phyloP scores from a whole-genome alignment of 2,888 invertebrate species.

The Drosophila seclusa region DNA sequence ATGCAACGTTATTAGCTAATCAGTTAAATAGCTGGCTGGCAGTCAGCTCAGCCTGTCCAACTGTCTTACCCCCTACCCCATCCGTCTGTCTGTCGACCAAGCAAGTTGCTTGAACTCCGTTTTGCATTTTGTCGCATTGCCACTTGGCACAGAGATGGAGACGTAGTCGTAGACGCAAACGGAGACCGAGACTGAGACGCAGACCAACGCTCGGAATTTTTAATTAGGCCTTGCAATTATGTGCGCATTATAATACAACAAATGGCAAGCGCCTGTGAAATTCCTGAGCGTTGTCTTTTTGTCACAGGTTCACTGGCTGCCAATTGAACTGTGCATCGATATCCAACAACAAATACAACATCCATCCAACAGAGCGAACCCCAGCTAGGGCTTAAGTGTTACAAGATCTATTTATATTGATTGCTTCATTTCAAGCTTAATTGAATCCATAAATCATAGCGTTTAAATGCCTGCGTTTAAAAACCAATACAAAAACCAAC shows the following conservation, averaged over 20 bases:
- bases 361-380: not conserved
- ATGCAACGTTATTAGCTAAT: constrained; percentile 68
- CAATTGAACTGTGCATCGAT: constrained; percentile 35
- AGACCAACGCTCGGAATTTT: constrained; percentile 70
- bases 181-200: constrained; percentile 7
- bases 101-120: constrained; percentile 66
- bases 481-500: constrained; percentile 51
- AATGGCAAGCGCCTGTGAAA: constrained; percentile 61
- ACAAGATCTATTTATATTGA: constrained; percentile 57
- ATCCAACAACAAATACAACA: constrained; percentile 6
- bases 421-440: constrained; percentile 68
- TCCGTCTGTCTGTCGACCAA: constrained; percentile 10
- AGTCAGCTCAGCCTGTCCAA: constrained; percentile 32
- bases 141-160: constrained; percentile 57
- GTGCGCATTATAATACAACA: constrained; percentile 71
- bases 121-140: constrained; percentile 23
- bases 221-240: constrained; percentile 73
- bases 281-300: constrained; percentile 57
- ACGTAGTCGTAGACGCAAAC: constrained; percentile 12
- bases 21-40: constrained; percentile 57
- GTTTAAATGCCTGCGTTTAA: constrained; percentile 52
- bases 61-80: not conserved
- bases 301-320: constrained; percentile 51
- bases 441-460: constrained; percentile 63
- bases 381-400: constrained; percentile 31